phyloP scores from a whole-genome alignment of 2,888 invertebrate species.

The Stramonita haemastoma region DNA sequence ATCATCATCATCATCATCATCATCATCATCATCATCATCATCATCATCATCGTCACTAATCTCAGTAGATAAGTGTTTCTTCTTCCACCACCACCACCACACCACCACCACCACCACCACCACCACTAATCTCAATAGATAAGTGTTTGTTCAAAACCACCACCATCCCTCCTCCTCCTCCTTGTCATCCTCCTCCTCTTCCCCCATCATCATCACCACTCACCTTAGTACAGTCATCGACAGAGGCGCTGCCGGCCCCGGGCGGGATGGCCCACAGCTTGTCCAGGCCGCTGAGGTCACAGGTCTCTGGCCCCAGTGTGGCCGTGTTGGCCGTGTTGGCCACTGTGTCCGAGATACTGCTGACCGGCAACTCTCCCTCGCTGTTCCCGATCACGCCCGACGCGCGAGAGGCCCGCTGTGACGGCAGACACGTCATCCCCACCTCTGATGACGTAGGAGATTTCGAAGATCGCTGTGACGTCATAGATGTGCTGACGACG shows the following conservation, averaged over 20 bases:
- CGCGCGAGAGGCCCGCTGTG: background rate
- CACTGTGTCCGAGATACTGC: background rate
- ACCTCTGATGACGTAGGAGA: conserved; percentile 2
- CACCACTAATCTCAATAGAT: no score
- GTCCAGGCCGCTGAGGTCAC: background rate
- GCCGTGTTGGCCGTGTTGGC: background rate
- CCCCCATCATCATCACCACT: background rate
- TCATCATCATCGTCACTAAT: background rate
- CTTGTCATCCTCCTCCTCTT: background rate
- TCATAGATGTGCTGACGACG: background rate
- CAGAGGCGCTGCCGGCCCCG: background rate
- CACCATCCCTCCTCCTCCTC: no score
- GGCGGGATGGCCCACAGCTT: conserved; percentile 16
- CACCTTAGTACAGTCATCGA: conserved; percentile 14
- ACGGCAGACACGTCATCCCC: background rate
- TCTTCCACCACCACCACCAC: no score
- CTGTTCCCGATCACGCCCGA: background rate
- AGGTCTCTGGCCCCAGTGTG: background rate
- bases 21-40: conserved; percentile 22
- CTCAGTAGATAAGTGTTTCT: background rate
- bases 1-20: background rate
- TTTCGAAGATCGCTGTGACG: background rate
- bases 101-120: background rate
- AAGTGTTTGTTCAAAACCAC: no score
- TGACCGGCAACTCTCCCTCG: background rate